phyloP scores from a whole-genome alignment of 2,113 vertebrate species.

The Galbula dea region DNA sequence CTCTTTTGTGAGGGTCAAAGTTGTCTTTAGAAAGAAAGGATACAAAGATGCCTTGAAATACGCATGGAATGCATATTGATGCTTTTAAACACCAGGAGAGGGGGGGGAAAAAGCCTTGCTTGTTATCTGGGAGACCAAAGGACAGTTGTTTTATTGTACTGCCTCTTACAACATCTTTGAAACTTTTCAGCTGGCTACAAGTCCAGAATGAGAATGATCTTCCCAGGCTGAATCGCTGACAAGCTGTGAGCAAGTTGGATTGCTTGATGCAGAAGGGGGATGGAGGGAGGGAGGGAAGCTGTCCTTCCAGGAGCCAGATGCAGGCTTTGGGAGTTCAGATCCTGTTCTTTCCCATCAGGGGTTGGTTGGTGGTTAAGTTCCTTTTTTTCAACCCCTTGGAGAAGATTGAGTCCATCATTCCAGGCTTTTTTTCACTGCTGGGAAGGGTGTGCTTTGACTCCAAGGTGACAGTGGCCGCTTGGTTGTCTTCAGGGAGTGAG shows the following conservation, averaged over 20 bases:
- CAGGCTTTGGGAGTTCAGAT: background rate
- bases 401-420: background rate
- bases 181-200: background rate
- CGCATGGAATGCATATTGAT: background rate
- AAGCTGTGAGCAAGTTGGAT: background rate
- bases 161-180: background rate
- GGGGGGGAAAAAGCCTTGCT: background rate
- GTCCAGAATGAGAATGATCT: background rate
- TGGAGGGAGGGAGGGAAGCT: background rate
- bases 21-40: background rate
- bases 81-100: background rate
- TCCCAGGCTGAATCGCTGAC: background rate
- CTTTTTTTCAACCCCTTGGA: background rate
- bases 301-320: background rate
- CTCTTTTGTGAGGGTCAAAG: background rate
- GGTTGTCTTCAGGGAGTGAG: background rate
- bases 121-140: background rate
- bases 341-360: background rate
- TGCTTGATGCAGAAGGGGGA: background rate
- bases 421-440: background rate
- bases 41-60: slow-evolving; percentile 5
- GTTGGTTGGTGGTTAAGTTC: too few relatives aligned
- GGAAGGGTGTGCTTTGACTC: background rate
- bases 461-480: background rate
- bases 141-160: background rate